These are phyloP conservation scores for Suricata suricatta DNA, from an alignment of 2,113 vertebrate genomes.

Conservation along the genomic window DNA sequence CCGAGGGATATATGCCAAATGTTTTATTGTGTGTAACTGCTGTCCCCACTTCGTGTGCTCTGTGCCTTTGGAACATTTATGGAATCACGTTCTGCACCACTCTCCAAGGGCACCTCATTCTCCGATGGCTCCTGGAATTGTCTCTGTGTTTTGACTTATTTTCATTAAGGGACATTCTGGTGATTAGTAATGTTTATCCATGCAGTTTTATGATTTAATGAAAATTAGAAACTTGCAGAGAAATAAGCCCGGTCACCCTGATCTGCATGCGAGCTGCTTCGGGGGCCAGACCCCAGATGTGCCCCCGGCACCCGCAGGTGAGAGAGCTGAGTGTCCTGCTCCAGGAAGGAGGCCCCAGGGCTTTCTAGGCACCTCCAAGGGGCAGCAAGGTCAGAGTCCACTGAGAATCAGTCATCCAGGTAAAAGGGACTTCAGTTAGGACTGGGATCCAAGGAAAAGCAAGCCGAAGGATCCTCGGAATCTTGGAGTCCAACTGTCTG, in stretches of 20 bases:
- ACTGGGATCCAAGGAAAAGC: fast-evolving
- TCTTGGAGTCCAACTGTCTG: neutral
- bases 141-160: too few relatives aligned
- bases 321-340: neutral
- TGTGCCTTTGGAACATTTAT: too few relatives aligned
- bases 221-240: too few relatives aligned
- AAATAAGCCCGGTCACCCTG: too few relatives aligned
- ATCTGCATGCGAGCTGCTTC: fast-evolving
- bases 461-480: neutral
- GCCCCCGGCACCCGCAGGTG: fast-evolving
- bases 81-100: too few relatives aligned
- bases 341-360: neutral
- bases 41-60: too few relatives aligned
- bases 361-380: fast-evolving
- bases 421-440: neutral
- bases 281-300: neutral
- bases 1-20: neutral
- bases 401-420: fast-evolving
- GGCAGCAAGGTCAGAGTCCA: fast-evolving
- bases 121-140: too few relatives aligned
- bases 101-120: too few relatives aligned
- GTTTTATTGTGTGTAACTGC: neutral
- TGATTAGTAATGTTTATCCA: too few relatives aligned
- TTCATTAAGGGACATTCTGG: too few relatives aligned
- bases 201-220: too few relatives aligned